Base-by-base conservation (phyloP, 2,888 invertebrate species). In the Patella depressa region DNA sequence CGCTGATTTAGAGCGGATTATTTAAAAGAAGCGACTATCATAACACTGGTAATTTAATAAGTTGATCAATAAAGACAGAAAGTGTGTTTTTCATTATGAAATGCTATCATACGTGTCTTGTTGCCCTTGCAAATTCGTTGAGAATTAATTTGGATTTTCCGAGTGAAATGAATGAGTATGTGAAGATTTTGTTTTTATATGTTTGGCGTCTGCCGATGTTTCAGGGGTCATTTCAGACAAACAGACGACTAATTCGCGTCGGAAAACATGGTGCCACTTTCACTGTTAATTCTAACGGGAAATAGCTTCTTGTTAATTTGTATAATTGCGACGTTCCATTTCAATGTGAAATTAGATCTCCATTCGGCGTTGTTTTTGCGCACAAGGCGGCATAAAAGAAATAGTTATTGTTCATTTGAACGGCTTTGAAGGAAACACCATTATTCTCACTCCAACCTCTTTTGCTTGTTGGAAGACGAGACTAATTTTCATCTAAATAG, bases 401-500 rank as follows among this genome's bases (percentile, higher is more conserved):
- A 65, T 65, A 24, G 65, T 65, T 65, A 65, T 78, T 74, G 59
- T 80, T 73, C 59, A 75, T 79, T 71, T 77, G 69, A 24, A 29
- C 65, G 74, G 74, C 75, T 17, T 75, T 75, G 57, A 75, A 71
- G 34, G 75, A 73, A 55, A 74, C 71, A 54, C 75, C 55, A 53
- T 71, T 65, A 53, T 71, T 45, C 73, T 72, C 70, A 69, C 71
- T n/a, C 59, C 75, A 75, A 75, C 74, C 72, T 72, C 69, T 75
- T 79, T 19, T 75, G 72, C 71, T 74, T 76, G 74, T 78, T 73
- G 78, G 79, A 79, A 72, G 79, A 73, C 53, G 73, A 54, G 75
- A 78, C 80, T 81, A 80, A 82, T 81, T 79, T 77, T 82, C 82
- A 81, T 81, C 78, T 81, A 83, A 83, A 83, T 83, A 81, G 81